A percentile compares a stretch with the other conserved stretches of the same genome.
phyloP scores from a whole-genome alignment of 2,113 vertebrate genomes.

The Gorsachius goisagi region DNA sequence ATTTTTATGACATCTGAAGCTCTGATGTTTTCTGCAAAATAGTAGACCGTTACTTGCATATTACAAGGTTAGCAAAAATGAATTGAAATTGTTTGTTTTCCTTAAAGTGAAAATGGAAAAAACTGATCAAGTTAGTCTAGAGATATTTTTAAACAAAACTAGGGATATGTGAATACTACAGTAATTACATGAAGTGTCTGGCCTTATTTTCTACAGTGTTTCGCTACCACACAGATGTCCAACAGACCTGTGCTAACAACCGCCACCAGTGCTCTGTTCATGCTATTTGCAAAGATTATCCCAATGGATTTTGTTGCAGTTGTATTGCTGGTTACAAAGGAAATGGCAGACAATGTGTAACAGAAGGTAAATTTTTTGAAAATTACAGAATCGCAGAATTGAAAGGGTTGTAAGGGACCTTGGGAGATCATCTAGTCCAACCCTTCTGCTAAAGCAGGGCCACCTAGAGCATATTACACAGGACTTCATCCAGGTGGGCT shows the following conservation, averaged over 20 bases:
- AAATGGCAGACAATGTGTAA: conserved; percentile 89
- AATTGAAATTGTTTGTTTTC: not conserved
- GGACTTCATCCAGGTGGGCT: no score
- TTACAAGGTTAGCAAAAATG: not conserved
- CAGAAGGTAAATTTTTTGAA: conserved; percentile 81
- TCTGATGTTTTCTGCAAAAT: not conserved
- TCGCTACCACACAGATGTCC: conserved; percentile 82
- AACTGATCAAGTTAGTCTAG: not conserved
- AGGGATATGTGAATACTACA: not conserved
- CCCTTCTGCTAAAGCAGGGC: no score
- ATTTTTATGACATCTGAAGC: not conserved
- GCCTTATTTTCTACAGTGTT: conserved; percentile 79
- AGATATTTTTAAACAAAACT: not conserved
- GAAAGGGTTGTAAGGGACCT: no score
- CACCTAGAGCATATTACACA: no score
- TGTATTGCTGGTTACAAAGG: conserved; percentile 91
- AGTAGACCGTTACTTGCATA: not conserved
- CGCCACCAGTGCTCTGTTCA: conserved; percentile 89
- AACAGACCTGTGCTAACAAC: conserved; percentile 83
- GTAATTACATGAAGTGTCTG: not conserved
- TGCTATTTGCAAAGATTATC: conserved; percentile 85
- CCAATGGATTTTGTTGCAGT: conserved; percentile 88
- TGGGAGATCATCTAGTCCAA: no score
- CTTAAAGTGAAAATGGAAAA: not conserved
- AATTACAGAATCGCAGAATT: not conserved